These are phyloP conservation scores for Fulmarus glacialis DNA, from an alignment of 2,113 vertebrate species.

Conservation along the genomic window DNA sequence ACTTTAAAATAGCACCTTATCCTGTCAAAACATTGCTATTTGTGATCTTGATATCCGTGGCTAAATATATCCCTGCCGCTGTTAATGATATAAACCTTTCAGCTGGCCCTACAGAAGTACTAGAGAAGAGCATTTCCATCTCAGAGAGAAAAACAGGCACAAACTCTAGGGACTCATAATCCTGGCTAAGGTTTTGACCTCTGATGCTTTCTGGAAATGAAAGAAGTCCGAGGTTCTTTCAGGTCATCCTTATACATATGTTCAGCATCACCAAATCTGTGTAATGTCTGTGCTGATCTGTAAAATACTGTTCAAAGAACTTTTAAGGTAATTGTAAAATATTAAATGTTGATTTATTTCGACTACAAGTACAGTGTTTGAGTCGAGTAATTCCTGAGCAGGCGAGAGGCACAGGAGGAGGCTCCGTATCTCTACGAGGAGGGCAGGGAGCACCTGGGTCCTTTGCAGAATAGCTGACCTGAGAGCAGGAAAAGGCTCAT, in stretches of 20 bases:
- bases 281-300: background rate
- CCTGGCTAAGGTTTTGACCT: background rate
- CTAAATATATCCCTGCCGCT: background rate
- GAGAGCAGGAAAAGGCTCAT: background rate
- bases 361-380: background rate
- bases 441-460: background rate
- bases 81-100: background rate
- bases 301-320: conserved; percentile 36
- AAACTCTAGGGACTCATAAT: background rate
- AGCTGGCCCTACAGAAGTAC: background rate
- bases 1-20: background rate
- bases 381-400: background rate
- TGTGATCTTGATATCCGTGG: background rate
- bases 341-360: conserved; percentile 65
- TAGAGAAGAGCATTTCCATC: background rate
- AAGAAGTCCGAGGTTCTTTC: background rate
- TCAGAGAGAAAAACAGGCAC: background rate
- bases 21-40: background rate
- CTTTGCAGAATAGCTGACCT: background rate
- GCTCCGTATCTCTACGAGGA: accelerated
- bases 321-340: conserved; percentile 42
- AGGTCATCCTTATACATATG: background rate
- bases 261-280: background rate
- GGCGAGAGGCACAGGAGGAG: background rate
- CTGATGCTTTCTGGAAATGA: background rate